Base-by-base conservation (phyloP, 2,113 vertebrate species). In the Sinocyclocheilus anophthalmus region DNA sequence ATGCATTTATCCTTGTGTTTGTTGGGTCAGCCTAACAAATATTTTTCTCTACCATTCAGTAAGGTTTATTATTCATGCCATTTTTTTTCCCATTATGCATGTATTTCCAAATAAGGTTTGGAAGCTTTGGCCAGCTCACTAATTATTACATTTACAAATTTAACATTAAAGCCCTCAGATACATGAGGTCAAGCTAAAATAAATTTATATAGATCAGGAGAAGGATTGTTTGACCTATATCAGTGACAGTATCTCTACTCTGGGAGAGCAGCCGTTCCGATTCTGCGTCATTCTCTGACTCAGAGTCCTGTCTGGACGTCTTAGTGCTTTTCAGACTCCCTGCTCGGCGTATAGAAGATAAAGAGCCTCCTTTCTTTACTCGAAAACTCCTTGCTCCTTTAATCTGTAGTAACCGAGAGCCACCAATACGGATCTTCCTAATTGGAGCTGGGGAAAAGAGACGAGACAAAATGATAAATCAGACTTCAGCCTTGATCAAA, bases 261-360 rank as follows among this genome's bases (percentile, higher is more conserved):
- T 98, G 97, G 88, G 97, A 99, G 92, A 99, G 96, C 94, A 97
- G 95, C 86, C 88, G 88, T 42, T 89, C 88, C 18, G 88, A 89
- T 37, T 97, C 96, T 78, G 97, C 97, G 77, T 99, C 98, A 91
- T 98, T 99, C 95, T 99, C 98, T 53, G 98, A 99, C 95, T 97
- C 97, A 4, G 98, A 99, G 94, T 99, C 98, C 94, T 99, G 98
- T 90, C 98, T 95, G 90, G 97, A 97, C 93, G 98, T 92, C 94
- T 99, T 99, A 94, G 97, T 98, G 96, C 98, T 98, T 95, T 99
- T 99, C 93, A 99, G 96, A 94, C 98, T 99, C 89, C 98, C 97
- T 50, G 98, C 97, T 82, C 97, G 95, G 91, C 96, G 97, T 90
- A 99, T 97, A 89, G 97, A 99, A 48, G 98, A 99, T 93, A 99